A percentile compares a stretch with the other conserved stretches of the same genome.
Conservation (phyloP, 1,140 invertebrate genomes). For the Helicoverpa zea region DNA sequence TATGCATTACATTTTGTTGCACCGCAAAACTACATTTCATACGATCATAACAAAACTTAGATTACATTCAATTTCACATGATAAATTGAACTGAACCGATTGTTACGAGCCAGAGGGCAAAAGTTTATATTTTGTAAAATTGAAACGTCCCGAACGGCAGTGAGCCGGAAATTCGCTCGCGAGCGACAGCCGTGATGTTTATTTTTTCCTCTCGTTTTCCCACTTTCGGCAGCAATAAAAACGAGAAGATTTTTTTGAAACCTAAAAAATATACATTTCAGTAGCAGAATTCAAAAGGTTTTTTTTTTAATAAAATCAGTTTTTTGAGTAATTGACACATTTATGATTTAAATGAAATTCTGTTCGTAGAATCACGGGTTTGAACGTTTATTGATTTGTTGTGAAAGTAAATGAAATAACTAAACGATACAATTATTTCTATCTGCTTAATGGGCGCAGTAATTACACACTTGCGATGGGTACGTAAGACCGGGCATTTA, state of each 20-base stretch:
- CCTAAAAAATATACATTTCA: slow-evolving; percentile 54
- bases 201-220: slow-evolving; percentile 65
- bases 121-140: slow-evolving; percentile 72
- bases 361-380: no score
- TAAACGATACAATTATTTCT: neutral
- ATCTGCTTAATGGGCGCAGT: neutral
- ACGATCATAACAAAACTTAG: slow-evolving; percentile 37
- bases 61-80: slow-evolving; percentile 45
- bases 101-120: slow-evolving; percentile 54
- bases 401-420: no score
- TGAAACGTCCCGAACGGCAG: slow-evolving; percentile 64
- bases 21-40: slow-evolving; percentile 14
- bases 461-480: neutral
- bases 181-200: slow-evolving; percentile 61
- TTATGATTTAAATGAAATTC: no score
- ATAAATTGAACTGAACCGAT: slow-evolving; percentile 53
- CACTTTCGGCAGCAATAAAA: slow-evolving; percentile 66
- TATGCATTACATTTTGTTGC: neutral
- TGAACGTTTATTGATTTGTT: no score
- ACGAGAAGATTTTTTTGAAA: slow-evolving; percentile 54
- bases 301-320: slow-evolving; percentile 11
- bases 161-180: slow-evolving; percentile 67
- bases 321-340: neutral
- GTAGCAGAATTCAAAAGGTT: slow-evolving; percentile 1
- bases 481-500: slow-evolving; percentile 1